Conservation (phyloP, 2,888 invertebrate species). For the Cyaniris semiargus region DNA sequence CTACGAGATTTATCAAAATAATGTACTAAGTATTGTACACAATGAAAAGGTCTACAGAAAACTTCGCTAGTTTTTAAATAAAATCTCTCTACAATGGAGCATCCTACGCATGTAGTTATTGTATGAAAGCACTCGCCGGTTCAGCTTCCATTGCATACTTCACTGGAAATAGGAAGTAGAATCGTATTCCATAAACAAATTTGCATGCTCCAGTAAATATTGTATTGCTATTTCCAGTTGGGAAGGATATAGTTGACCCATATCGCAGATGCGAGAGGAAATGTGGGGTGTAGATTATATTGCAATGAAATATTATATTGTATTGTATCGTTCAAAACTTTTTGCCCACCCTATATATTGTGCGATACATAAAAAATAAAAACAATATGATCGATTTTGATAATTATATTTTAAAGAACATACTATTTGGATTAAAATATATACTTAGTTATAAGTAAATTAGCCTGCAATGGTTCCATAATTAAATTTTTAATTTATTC, state of each 20-base stretch:
- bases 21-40: too few relatives aligned
- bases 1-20: too few relatives aligned
- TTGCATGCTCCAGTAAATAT: slow-evolving; percentile 5
- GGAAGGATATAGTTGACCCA: slow-evolving; percentile 15
- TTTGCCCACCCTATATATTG: too few relatives aligned
- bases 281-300: slow-evolving; percentile 9
- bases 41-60: too few relatives aligned
- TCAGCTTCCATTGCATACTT: not conserved
- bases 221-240: slow-evolving; percentile 20
- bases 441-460: too few relatives aligned
- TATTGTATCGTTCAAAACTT: too few relatives aligned
- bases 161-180: not conserved
- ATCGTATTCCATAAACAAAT: not conserved
- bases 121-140: slow-evolving; percentile 18
- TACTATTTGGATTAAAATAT: too few relatives aligned
- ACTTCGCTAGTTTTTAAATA: not conserved
- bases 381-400: too few relatives aligned
- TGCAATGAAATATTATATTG: not conserved
- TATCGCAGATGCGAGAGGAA: not conserved
- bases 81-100: not conserved
- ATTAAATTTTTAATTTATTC: too few relatives aligned
- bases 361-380: too few relatives aligned
- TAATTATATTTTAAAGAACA: too few relatives aligned
- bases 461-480: too few relatives aligned
- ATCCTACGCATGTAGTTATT: not conserved